A percentile compares a stretch with the other conserved stretches of the same genome.
These are phyloP conservation scores for Gisinianus flammeolus DNA, from an alignment of 2,888 invertebrate species.

Conservation along the genomic window DNA sequence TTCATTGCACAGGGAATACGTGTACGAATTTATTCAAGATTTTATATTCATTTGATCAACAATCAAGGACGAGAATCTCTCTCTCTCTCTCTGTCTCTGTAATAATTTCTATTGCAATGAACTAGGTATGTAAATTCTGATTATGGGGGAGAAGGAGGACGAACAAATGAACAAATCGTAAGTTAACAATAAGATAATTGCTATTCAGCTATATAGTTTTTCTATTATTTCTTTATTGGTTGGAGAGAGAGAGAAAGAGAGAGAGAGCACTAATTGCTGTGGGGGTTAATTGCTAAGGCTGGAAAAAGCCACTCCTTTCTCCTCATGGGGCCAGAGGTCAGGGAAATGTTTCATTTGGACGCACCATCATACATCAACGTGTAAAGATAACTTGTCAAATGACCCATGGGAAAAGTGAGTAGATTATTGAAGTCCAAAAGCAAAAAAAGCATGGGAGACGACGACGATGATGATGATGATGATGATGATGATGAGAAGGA, in stretches of 20 bases:
- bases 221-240: background rate
- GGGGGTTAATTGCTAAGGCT: conserved; percentile 55
- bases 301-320: conserved; percentile 38
- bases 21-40: too few species aligned
- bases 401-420: conserved; percentile 48
- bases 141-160: background rate
- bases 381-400: conserved; percentile 56
- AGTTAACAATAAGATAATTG: background rate
- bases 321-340: conserved; percentile 45
- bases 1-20: too few species aligned
- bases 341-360: conserved; percentile 43
- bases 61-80: background rate
- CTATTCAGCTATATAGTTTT: background rate
- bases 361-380: conserved; percentile 50
- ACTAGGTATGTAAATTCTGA: background rate
- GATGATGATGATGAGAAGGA: background rate
- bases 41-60: background rate
- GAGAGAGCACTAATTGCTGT: conserved; percentile 54
- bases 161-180: background rate
- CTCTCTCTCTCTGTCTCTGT: too few species aligned
- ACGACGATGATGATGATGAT: too few species aligned
- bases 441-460: too few species aligned
- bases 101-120: background rate
- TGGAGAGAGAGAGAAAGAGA: conserved; percentile 17
- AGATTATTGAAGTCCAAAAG: too few species aligned